Conservation (phyloP, 2,113 vertebrate species). For the Gobio gobio region DNA sequence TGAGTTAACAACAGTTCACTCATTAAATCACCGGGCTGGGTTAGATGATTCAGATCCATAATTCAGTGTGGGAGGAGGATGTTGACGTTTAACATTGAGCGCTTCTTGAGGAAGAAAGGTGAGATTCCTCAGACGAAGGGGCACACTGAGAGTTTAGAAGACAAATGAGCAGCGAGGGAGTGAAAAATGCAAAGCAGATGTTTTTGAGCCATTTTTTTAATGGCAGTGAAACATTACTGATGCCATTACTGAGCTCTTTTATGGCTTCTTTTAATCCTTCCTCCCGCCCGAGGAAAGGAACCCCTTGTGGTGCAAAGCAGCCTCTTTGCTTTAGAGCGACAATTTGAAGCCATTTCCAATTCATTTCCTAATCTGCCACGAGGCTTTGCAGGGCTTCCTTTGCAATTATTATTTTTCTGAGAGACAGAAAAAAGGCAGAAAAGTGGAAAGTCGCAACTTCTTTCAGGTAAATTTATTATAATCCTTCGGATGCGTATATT, state of each 20-base stretch:
- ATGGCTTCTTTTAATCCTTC: constrained; percentile 93
- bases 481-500: constrained; percentile 20
- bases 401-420: constrained; percentile 74
- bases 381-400: constrained; percentile 82
- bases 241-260: constrained; percentile 95
- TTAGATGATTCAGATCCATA: constrained; percentile 51
- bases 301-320: constrained; percentile 91
- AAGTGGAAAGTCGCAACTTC: constrained; percentile 24
- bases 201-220: constrained; percentile 77
- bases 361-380: constrained; percentile 92
- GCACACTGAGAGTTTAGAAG: constrained; percentile 69
- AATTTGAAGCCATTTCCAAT: constrained; percentile 94
- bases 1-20: constrained; percentile 47
- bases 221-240: constrained; percentile 86
- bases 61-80: constrained; percentile 53
- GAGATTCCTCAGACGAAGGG: constrained; percentile 65
- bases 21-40: constrained; percentile 51
- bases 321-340: constrained; percentile 90
- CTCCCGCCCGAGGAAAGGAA: constrained; percentile 80
- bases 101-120: constrained; percentile 57
- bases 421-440: constrained; percentile 38
- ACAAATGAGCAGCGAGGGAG: constrained; percentile 76
- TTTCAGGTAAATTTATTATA: constrained; percentile 81
- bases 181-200: constrained; percentile 81
- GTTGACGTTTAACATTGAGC: constrained; percentile 61